Evolutionary conservation across 1,140 invertebrate species (phyloP).

Genomic region (Lasioglossum albipes): DNA sequence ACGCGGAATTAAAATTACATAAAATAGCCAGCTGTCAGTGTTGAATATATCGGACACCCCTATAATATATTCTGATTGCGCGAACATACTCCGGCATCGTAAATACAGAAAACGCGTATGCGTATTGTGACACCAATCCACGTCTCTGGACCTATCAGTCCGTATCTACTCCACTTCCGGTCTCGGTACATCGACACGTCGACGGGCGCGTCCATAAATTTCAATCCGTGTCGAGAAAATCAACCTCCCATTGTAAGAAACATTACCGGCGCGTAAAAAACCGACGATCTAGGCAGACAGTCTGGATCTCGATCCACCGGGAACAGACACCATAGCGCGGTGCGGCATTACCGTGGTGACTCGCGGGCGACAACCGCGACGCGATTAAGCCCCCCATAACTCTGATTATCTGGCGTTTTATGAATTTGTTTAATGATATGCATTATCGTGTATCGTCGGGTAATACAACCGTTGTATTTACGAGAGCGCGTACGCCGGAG

Average conservation of each 20-base stretch:
- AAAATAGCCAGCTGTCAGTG: too few relatives aligned
- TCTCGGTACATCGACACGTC: too few relatives aligned
- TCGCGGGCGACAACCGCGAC: constrained; percentile 1
- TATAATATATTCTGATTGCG: too few relatives aligned
- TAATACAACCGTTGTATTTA: constrained; percentile 23
- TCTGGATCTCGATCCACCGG: neutral
- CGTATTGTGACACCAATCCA: too few relatives aligned
- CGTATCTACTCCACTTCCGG: too few relatives aligned
- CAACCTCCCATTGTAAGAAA: neutral
- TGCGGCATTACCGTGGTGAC: neutral
- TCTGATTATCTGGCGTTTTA: constrained; percentile 14
- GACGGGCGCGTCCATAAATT: too few relatives aligned
- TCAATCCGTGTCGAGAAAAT: neutral
- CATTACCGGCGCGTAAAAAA: neutral
- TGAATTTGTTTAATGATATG: constrained; percentile 46
- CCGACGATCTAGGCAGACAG: neutral
- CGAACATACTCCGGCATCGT: too few relatives aligned
- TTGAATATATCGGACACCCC: too few relatives aligned
- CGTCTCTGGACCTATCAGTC: too few relatives aligned
- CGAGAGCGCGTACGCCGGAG: neutral
- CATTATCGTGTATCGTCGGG: constrained; percentile 29
- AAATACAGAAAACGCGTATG: too few relatives aligned
- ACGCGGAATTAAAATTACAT: too few relatives aligned
- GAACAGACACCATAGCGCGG: too few relatives aligned
- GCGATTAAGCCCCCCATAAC: constrained; percentile 1